A percentile compares a stretch with the other conserved stretches of the same genome.
These are phyloP conservation scores for Drosophila kepulauana DNA, from an alignment of 1,140 invertebrate genomes.

Conservation along the genomic window DNA sequence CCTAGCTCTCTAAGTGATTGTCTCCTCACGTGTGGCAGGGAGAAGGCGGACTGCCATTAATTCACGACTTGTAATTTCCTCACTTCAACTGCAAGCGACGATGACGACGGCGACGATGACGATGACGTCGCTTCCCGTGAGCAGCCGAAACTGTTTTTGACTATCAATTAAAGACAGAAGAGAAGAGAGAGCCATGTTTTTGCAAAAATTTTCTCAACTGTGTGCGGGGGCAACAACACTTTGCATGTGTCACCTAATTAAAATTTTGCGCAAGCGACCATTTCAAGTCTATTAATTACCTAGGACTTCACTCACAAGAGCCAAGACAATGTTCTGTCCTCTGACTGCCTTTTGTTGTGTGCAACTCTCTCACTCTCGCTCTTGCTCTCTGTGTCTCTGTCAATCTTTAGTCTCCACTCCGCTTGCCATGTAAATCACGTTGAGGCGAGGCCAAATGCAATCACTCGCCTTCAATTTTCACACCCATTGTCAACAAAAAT, in stretches of 20 bases:
- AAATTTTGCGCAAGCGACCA: slow-evolving; percentile 78
- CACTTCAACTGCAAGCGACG: slow-evolving; percentile 70
- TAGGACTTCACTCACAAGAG: slow-evolving; percentile 41
- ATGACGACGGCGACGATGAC: slow-evolving; percentile 21
- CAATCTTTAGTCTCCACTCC: no score
- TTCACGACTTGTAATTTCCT: slow-evolving; percentile 84
- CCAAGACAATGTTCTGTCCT: slow-evolving; percentile 35
- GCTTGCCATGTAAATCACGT: slow-evolving; percentile 46
- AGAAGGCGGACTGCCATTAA: slow-evolving; percentile 61
- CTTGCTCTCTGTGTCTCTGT: not conserved
- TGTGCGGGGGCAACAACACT: slow-evolving; percentile 31
- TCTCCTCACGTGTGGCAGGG: slow-evolving; percentile 34
- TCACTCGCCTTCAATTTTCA: slow-evolving; percentile 83
- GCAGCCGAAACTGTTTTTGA: slow-evolving; percentile 64
- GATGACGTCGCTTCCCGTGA: slow-evolving; percentile 47
- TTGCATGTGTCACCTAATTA: slow-evolving; percentile 82
- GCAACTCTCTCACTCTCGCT: not conserved
- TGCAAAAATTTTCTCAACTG: slow-evolving; percentile 11
- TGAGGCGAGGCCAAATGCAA: slow-evolving; percentile 64
- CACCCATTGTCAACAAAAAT: slow-evolving; percentile 83
- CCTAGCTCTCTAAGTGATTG: slow-evolving; percentile 54
- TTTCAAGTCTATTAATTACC: slow-evolving; percentile 83
- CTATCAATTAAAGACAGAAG: slow-evolving; percentile 73
- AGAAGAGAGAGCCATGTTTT: slow-evolving; percentile 5
- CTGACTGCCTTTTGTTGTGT: slow-evolving; percentile 49